phyloP scores from a whole-genome alignment of 2,113 vertebrate species.

The Dryoscopus gambensis region DNA sequence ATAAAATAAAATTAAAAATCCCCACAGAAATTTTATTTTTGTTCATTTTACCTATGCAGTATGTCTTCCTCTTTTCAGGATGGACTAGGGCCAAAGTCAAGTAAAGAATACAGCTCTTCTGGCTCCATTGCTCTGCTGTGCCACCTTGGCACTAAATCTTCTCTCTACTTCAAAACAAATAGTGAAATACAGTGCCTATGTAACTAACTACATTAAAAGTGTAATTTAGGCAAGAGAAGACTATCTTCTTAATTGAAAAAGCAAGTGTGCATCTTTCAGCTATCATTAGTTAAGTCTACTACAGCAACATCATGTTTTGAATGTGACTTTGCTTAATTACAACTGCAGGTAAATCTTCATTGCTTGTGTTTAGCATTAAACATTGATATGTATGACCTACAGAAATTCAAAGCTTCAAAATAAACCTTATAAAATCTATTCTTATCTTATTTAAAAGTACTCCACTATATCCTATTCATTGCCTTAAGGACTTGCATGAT shows the following conservation, averaged over 20 bases:
- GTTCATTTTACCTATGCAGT: background rate
- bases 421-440: background rate
- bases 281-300: background rate
- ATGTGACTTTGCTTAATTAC: background rate
- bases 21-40: background rate
- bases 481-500: background rate
- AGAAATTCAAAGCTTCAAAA: background rate
- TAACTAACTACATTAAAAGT: background rate
- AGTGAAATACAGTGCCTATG: background rate
- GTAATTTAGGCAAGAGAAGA: background rate
- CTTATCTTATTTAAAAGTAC: background rate
- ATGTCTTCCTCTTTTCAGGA: background rate
- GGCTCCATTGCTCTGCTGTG: background rate
- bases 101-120: background rate
- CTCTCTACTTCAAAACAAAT: background rate
- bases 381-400: background rate
- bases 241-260: background rate
- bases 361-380: background rate
- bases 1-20: background rate
- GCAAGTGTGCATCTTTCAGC: background rate
- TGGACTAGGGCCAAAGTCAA: background rate
- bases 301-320: background rate
- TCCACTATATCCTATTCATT: background rate
- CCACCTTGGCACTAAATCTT: background rate
- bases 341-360: background rate